phyloP scores from a whole-genome alignment of 2,888 invertebrate genomes.

The Dinocampus coccinellae region DNA sequence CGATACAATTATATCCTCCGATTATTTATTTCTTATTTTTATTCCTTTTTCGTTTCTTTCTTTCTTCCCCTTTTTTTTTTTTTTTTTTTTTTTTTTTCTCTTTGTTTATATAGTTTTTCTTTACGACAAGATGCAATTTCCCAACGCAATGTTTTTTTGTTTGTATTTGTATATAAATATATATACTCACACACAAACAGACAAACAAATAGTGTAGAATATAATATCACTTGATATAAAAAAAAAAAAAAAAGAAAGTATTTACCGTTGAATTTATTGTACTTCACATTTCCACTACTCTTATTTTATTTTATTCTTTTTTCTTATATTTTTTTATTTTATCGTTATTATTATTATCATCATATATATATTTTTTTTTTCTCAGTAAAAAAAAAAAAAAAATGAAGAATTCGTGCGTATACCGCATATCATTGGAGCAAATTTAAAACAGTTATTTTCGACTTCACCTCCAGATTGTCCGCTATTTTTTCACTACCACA shows the following conservation, averaged over 20 bases:
- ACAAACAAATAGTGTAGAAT: too few relatives aligned
- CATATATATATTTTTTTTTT: too few relatives aligned
- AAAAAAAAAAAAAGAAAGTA: too few relatives aligned
- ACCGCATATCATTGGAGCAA: background rate
- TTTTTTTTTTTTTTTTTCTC: too few relatives aligned
- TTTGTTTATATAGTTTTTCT: background rate
- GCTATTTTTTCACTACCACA: background rate
- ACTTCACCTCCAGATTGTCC: background rate
- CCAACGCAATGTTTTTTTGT: background rate
- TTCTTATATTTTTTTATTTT: too few relatives aligned
- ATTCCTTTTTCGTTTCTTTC: background rate
- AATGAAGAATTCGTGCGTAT: background rate
- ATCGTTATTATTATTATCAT: too few relatives aligned
- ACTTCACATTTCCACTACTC: background rate
- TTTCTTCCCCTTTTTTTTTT: too few relatives aligned
- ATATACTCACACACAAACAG: background rate
- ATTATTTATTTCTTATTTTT: background rate
- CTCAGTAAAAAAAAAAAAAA: too few relatives aligned
- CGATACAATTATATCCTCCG: background rate
- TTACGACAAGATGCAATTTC: background rate
- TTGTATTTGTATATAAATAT: background rate
- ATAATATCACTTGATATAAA: too few relatives aligned
- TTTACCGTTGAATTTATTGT: background rate
- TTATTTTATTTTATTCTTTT: background rate
- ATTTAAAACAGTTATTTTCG: slow-evolving; percentile 8